Conservation (phyloP, 2,888 invertebrate species). For the Drosophila seclusa region DNA sequence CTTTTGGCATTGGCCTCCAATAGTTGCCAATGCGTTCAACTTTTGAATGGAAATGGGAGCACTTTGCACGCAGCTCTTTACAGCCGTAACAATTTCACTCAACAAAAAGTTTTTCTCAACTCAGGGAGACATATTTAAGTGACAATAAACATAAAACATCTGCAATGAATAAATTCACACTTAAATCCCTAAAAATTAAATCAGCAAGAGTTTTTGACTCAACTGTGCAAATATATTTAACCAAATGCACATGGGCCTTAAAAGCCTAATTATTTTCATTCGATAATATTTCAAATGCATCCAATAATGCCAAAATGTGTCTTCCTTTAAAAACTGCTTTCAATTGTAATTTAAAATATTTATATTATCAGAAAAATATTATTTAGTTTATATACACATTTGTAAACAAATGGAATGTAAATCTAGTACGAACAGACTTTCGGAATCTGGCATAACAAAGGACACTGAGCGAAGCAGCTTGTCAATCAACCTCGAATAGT, state of each 20-base stretch:
- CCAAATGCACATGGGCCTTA: not conserved
- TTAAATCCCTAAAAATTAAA: not conserved
- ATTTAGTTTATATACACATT: not conserved
- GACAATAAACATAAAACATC: not conserved
- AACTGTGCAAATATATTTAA: too few species aligned
- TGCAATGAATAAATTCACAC: not conserved
- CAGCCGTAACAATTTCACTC: conserved; percentile 24
- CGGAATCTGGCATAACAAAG: not conserved
- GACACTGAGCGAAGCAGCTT: not conserved
- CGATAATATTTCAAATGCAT: not conserved
- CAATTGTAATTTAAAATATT: not conserved
- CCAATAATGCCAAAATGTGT: not conserved
- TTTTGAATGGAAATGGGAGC: conserved; percentile 44
- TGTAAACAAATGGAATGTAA: not conserved
- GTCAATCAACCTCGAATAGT: not conserved
- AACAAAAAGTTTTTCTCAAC: conserved; percentile 35
- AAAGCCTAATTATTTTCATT: not conserved
- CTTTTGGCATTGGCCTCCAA: conserved; percentile 41
- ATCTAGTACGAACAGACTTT: not conserved
- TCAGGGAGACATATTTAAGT: conserved; percentile 2
- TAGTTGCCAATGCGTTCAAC: conserved; percentile 43
- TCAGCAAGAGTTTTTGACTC: not conserved
- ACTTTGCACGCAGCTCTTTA: conserved; percentile 42
- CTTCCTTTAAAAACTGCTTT: not conserved
- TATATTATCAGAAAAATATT: too few species aligned